Percentiles rank a stretch among this genome's conserved stretches.
Conservation (phyloP, 2,888 invertebrate species). For the Andrena hattorfiana region DNA sequence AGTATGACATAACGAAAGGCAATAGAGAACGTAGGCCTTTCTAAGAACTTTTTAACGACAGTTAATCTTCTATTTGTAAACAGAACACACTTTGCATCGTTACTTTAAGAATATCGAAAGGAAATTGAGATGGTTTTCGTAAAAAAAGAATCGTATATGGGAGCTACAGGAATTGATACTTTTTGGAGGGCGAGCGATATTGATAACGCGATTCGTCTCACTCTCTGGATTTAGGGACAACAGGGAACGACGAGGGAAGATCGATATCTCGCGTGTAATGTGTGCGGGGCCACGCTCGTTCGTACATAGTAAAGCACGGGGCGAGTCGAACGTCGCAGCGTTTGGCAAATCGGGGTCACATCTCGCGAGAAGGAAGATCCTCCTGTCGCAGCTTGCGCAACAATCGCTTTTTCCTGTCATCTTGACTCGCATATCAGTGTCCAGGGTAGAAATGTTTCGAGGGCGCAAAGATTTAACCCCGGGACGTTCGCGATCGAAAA, state of each 20-base stretch:
- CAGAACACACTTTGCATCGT: too few relatives aligned
- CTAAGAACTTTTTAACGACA: too few relatives aligned
- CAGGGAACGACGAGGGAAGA: not conserved
- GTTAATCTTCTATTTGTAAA: too few relatives aligned
- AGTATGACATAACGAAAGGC: too few relatives aligned
- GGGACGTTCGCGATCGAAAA: not conserved
- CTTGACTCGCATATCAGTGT: not conserved
- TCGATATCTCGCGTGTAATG: constrained; percentile 42
- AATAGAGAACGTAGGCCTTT: too few relatives aligned
- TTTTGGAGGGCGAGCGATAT: not conserved
- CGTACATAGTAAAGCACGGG: constrained; percentile 3
- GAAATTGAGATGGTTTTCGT: too few relatives aligned
- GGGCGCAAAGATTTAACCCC: not conserved
- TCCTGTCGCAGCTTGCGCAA: not conserved
- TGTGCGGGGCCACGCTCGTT: constrained; percentile 23
- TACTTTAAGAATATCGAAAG: too few relatives aligned
- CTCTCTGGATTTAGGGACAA: constrained; percentile 13
- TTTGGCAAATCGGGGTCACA: constrained; percentile 57
- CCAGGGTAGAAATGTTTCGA: not conserved
- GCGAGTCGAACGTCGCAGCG: constrained; percentile 29
- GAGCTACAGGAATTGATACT: too few relatives aligned
- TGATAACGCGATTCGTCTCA: constrained; percentile 6
- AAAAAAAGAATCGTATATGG: too few relatives aligned
- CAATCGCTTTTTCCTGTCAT: constrained; percentile 23
- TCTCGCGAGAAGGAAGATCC: constrained; percentile 25